Conservation (phyloP, 2,888 invertebrate species). For the Fabriciana adippe region DNA sequence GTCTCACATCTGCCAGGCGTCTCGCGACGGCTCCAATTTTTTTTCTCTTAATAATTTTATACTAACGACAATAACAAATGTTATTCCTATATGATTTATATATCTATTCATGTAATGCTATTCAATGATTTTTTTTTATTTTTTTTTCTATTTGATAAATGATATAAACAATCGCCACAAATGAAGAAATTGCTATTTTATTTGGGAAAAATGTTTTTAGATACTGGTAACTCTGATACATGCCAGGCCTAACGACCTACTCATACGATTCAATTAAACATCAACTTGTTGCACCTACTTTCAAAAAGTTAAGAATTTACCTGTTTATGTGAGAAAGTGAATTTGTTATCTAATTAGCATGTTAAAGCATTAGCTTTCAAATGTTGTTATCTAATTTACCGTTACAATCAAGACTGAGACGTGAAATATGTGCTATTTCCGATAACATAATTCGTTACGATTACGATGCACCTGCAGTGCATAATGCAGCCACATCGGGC, state of each 20-base stretch:
- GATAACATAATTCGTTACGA: conserved; percentile 63
- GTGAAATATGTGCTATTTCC: conserved; percentile 64
- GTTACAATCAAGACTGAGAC: conserved; percentile 61
- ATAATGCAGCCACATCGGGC: conserved; percentile 45
- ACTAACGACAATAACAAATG: no score
- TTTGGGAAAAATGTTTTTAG: background rate
- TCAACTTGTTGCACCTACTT: conserved; percentile 64
- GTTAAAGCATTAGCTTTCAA: conserved; percentile 48
- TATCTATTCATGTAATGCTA: no score
- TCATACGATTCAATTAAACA: conserved; percentile 35
- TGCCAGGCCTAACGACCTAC: conserved; percentile 37
- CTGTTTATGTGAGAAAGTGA: conserved; percentile 72
- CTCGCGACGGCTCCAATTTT: no score
- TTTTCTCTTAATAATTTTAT: no score
- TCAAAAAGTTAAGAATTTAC: conserved; percentile 63
- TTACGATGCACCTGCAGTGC: conserved; percentile 76
- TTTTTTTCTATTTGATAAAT: no score
- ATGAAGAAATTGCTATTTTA: no score
- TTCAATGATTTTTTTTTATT: no score
- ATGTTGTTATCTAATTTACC: conserved; percentile 65
- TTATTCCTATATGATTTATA: no score
- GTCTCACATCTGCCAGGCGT: no score
- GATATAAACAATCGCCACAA: no score
- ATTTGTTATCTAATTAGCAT: conserved; percentile 58
- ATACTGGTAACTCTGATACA: conserved; percentile 15